These are phyloP conservation scores for Carollia perspicillata DNA, from an alignment of 2,113 vertebrate genomes.

Conservation along the genomic window DNA sequence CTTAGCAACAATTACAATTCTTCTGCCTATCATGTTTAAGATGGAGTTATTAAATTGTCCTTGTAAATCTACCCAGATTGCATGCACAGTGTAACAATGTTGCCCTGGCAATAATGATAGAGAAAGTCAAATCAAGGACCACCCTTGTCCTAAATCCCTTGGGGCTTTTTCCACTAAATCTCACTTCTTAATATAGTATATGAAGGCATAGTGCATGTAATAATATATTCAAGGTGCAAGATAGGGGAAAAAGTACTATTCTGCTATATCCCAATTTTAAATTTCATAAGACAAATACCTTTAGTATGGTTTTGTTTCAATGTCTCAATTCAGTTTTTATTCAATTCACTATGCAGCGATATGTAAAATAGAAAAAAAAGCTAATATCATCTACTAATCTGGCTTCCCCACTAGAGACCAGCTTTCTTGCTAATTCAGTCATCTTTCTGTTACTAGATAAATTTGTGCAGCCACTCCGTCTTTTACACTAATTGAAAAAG, in stretches of 20 bases:
- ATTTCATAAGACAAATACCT: constrained; percentile 24
- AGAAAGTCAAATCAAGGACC: not conserved
- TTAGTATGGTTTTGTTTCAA: not conserved
- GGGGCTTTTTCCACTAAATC: not conserved
- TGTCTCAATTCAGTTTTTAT: constrained; percentile 26
- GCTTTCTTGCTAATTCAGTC: constrained; percentile 52
- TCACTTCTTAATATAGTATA: not conserved
- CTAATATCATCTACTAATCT: constrained; percentile 46
- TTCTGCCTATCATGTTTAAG: not conserved
- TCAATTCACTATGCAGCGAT: not conserved
- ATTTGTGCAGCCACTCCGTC: constrained; percentile 52
- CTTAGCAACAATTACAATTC: not conserved
- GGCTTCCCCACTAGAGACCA: constrained; percentile 21
- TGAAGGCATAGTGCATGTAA: not conserved
- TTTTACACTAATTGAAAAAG: constrained; percentile 71
- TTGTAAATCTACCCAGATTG: not conserved
- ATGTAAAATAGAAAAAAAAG: constrained; percentile 33
- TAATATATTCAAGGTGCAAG: not conserved
- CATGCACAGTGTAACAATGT: not conserved
- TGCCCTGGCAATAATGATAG: not conserved
- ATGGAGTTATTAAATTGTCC: not conserved
- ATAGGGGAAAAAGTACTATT: not conserved
- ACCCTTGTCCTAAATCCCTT: not conserved
- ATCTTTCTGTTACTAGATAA: constrained; percentile 55
- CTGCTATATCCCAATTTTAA: not conserved